Base-by-base conservation (phyloP, 2,888 invertebrate genomes). In the Amblyteles armatorius region DNA sequence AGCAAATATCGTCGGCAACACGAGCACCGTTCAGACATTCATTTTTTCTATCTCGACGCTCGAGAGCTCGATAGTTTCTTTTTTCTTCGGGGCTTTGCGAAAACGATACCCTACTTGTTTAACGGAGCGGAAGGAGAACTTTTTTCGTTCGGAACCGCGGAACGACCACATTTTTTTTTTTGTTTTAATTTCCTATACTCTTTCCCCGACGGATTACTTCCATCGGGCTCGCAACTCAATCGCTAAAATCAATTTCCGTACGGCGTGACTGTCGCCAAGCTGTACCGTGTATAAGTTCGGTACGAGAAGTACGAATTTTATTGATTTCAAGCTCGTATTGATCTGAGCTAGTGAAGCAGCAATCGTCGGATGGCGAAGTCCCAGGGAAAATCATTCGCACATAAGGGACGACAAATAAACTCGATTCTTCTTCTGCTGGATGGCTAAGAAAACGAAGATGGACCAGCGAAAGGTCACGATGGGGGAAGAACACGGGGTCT, bases 191-290 rank as follows among this genome's bases (percentile, higher is more conserved):
- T 71, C 65, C 16, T 36, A 33, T 2, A 13, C 60, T 19, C 13
- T 6, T 72, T 50, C 16, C 19, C 40, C 57, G 57, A 36, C 16
- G 40, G 44, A 63, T 48, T n/a, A 79, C 40, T 48, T 26, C 50
- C 36, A 29, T 19, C 22, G 19, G 57, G 13, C 29, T 52, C 55
- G n/a, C 40, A 33, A 16, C 16, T 72, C 71, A 71, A 79, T 72
- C 71, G 71, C 50, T 11, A 29, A 26, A 79, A 72, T 79, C 71
- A 79, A 79, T 72, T 72, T 79, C 71, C 71, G 71, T 50, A 4
- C 52, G 6, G 29, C 52, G n/a, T 22, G 22, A 57, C 6, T 48
- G 40, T 11, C 9, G 4, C 11, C 36, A 63, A 48, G 60, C 33
- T 63, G 33, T 29, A 63, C 2, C 52, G 52, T 6, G 19, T 63